Evolutionary conservation across 1,140 invertebrate species (phyloP).

Genomic region (Linepithema humile): DNA sequence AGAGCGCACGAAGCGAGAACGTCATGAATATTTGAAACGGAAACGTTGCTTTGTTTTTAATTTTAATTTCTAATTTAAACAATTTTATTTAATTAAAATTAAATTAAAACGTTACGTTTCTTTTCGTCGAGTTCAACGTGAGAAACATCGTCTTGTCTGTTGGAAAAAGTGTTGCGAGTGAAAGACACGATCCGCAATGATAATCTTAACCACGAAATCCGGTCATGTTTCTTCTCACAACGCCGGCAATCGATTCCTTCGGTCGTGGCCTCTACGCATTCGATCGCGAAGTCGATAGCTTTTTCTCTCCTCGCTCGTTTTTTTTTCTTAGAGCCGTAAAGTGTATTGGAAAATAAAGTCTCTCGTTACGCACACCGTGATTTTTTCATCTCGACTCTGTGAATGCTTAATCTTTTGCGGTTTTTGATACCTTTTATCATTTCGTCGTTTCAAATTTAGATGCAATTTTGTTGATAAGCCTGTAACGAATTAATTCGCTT

Average conservation of each 20-base stretch:
- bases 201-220: not conserved
- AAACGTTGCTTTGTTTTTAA: too few relatives aligned
- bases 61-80: not conserved
- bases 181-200: not conserved
- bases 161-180: too few relatives aligned
- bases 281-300: not conserved
- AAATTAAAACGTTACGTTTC: not conserved
- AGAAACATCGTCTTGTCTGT: not conserved
- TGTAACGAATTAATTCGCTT: not conserved
- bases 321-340: not conserved
- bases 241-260: not conserved
- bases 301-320: not conserved
- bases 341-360: constrained; percentile 12
- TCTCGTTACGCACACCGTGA: not conserved
- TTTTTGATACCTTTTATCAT: not conserved
- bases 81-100: not conserved
- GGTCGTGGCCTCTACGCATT: not conserved
- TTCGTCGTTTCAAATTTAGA: not conserved
- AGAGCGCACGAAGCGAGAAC: not conserved
- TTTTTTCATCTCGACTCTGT: not conserved
- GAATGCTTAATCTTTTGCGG: not conserved
- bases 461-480: too few relatives aligned
- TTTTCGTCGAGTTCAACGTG: not conserved
- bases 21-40: too few relatives aligned
- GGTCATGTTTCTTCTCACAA: not conserved